phyloP scores from a whole-genome alignment of 2,797 vertebrate species.

The Typhlichthys eigenmanni region DNA sequence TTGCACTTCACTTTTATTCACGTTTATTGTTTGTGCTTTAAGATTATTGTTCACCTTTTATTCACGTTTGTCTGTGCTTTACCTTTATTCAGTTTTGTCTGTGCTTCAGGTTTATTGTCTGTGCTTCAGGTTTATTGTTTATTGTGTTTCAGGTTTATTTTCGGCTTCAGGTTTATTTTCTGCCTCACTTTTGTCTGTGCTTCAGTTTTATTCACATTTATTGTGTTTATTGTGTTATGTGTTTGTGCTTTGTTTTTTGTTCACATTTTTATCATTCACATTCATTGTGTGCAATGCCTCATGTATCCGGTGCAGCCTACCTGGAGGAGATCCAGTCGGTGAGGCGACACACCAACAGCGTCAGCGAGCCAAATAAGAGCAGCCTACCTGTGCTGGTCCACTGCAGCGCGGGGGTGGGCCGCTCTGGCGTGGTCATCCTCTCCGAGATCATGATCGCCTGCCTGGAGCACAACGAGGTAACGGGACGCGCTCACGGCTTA shows the following conservation, averaged over 20 bases:
- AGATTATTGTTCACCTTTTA: too few species aligned
- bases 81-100: too few species aligned
- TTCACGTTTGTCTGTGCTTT: too few species aligned
- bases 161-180: too few species aligned
- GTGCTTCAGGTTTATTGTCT: too few species aligned
- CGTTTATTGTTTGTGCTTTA: too few species aligned
- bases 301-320: slow-evolving; percentile 79
- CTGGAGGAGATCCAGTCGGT: slow-evolving; percentile 98
- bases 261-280: background rate
- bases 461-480: slow-evolving; percentile 97
- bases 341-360: slow-evolving; percentile 93
- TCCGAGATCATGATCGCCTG: slow-evolving; percentile 97
- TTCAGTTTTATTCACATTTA: background rate
- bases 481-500: background rate
- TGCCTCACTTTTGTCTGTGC: too few species aligned
- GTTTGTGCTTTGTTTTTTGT: background rate
- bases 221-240: background rate
- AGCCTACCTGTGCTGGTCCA: slow-evolving; percentile 91
- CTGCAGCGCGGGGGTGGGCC: slow-evolving; percentile 94
- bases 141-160: too few species aligned
- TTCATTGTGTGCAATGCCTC: background rate
- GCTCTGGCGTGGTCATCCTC: slow-evolving; percentile 92
- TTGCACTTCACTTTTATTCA: too few species aligned
- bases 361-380: slow-evolving; percentile 83
- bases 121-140: too few species aligned